These are phyloP conservation scores for Hyla sarda DNA, from an alignment of 2,113 vertebrate species.

Conservation along the genomic window DNA sequence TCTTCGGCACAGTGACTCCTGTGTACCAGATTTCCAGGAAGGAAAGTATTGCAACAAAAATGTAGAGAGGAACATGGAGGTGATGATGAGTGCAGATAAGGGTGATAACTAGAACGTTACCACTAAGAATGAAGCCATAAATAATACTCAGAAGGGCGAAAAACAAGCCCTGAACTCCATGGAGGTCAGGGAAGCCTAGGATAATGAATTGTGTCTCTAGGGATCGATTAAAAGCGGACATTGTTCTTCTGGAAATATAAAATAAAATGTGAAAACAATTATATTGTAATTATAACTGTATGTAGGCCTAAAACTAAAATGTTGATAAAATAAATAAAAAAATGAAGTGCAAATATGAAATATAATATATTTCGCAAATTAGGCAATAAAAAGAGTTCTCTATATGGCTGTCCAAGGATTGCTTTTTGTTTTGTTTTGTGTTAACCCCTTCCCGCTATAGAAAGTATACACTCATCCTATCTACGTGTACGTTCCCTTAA, in stretches of 20 bases:
- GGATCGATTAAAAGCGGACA: background rate
- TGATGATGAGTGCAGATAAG: slow-evolving; percentile 38
- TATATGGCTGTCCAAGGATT: no score
- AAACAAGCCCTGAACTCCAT: background rate
- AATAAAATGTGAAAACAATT: background rate
- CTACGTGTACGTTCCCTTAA: no score
- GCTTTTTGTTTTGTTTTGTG: no score
- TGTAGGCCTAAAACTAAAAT: background rate
- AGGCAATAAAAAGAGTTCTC: no score
- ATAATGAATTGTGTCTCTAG: slow-evolving; percentile 48
- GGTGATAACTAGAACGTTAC: slow-evolving; percentile 36
- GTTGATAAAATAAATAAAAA: background rate
- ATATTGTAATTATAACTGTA: background rate
- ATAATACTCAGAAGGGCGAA: slow-evolving; percentile 27
- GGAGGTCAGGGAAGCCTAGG: slow-evolving; percentile 23
- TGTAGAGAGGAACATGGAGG: slow-evolving; percentile 50
- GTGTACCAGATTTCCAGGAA: slow-evolving; percentile 54
- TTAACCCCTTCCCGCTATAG: no score
- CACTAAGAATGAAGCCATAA: slow-evolving; percentile 46
- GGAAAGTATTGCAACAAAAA: slow-evolving; percentile 51
- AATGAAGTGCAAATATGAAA: no score
- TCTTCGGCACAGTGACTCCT: slow-evolving; percentile 49
- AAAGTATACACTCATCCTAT: no score
- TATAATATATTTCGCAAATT: no score
- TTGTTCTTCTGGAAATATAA: background rate